Evolutionary conservation across 2,797 vertebrate species (phyloP).

Genomic region (Kryptopterus vitreolus): DNA sequence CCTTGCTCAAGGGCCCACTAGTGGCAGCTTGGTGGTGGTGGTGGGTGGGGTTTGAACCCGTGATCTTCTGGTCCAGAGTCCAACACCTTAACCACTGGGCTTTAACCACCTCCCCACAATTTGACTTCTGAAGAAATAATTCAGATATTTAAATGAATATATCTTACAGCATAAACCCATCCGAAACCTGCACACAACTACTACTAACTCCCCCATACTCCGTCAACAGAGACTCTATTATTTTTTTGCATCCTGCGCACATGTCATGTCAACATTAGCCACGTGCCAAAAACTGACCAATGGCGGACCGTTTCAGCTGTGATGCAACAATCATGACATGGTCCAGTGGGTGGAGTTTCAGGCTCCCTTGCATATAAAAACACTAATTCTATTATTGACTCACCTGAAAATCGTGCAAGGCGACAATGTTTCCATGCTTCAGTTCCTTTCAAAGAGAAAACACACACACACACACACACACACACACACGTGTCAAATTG

Average conservation of each 20-base stretch:
- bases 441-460: slow-evolving; percentile 77
- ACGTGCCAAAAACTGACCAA: slow-evolving; percentile 48
- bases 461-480: background rate
- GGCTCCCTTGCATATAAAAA: background rate
- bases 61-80: too few relatives aligned
- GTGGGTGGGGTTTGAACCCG: too few relatives aligned
- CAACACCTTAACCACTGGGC: too few relatives aligned
- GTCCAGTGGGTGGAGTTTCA: background rate
- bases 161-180: background rate
- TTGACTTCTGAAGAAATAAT: too few relatives aligned
- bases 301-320: background rate
- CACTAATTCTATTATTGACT: slow-evolving; percentile 4
- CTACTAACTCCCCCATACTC: too few relatives aligned
- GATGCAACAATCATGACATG: background rate
- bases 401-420: slow-evolving; percentile 97
- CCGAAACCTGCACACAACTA: background rate
- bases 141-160: too few relatives aligned
- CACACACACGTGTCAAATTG: background rate
- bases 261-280: slow-evolving; percentile 61
- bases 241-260: background rate
- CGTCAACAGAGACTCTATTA: background rate
- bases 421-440: slow-evolving; percentile 98
- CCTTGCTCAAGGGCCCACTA: too few relatives aligned
- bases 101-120: too few relatives aligned
- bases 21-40: too few relatives aligned